Base-by-base conservation (phyloP, 2,113 vertebrate species). In the Scolopax mira region DNA sequence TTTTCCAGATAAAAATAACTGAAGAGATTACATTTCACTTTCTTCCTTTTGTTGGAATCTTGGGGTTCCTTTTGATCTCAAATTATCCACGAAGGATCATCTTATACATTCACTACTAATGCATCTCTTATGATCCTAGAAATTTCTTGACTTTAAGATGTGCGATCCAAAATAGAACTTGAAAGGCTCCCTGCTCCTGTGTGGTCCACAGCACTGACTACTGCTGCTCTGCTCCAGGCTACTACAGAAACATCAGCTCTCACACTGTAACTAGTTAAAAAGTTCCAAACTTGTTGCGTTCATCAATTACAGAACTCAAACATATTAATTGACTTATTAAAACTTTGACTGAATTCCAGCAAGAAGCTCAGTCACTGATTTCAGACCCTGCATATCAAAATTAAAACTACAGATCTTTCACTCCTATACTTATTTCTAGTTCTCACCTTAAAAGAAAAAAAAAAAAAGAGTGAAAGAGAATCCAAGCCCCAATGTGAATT, bases 11-110 rank as follows among this genome's bases (percentile, higher is more conserved):
- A 94, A 93, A 97, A 95, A 96, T 95, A 96, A 95, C 95, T 78
- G 25, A 57, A 62, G 64, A 70, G 81, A 96, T 95, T 95, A 73
- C 46, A 55, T 96, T 96, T 97, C 95, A 93, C 70, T 94, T 92
- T 92, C 79, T 79, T 94, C 75, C 84, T 95, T 96, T 85, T 87
- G 49, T 13, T 94, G 94, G 96, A 93, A 95, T 91, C 91, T 65
- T 60, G 79, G 41, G 12, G 86, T 82, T 96, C 88, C 87, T 92
- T 96, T 96, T 96, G 90, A 97, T 97, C 96, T 93, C 57, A 86
- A 89, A 75, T 95, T 94, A 94, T 77, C 86, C 88, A 51, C 12
- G 79, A 91, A 88, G 75, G 75, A 91, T 91, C n/a, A 49, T 79
- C 82, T 80, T 83, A 35, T 93, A 77, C 19, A 28, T 65, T 91